Evolutionary conservation across 2,888 invertebrate genomes (phyloP).

Genomic region (Agrotis exclamationis): DNA sequence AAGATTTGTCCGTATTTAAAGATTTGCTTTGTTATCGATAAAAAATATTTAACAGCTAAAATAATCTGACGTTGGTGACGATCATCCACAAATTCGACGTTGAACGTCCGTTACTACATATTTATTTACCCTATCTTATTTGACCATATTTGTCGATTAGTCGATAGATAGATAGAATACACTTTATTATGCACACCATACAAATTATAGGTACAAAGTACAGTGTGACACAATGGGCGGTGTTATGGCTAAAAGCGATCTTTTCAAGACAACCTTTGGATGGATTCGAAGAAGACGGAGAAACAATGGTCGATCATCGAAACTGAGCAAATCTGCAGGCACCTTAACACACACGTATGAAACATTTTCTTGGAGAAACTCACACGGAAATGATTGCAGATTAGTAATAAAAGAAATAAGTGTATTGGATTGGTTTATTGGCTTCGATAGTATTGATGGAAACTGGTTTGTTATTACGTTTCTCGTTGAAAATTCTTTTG

Average conservation of each 20-base stretch:
- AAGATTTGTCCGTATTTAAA: not conserved
- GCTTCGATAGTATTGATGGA: not conserved
- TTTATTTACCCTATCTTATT: not conserved
- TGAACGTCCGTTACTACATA: no score
- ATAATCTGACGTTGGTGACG: no score
- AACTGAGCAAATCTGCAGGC: not conserved
- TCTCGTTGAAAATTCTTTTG: slow-evolving; percentile 1
- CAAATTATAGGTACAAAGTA: no score
- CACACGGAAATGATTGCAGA: slow-evolving; percentile 40
- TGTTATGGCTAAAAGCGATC: no score
- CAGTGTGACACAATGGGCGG: no score
- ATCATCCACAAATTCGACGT: not conserved
- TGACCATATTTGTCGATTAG: not conserved
- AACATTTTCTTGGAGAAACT: slow-evolving; percentile 55
- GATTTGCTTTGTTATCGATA: no score
- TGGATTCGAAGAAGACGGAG: no score
- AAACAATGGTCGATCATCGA: not conserved
- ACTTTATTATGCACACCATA: no score
- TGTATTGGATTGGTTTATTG: slow-evolving; percentile 23
- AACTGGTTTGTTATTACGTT: slow-evolving; percentile 1
- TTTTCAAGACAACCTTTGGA: no score
- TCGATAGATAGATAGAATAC: no score
- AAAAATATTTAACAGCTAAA: no score
- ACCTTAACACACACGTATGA: slow-evolving; percentile 5
- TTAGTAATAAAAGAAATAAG: slow-evolving; percentile 42